Conservation (phyloP, 2,797 vertebrate species). For the Gymnoscopelus microlampas region DNA sequence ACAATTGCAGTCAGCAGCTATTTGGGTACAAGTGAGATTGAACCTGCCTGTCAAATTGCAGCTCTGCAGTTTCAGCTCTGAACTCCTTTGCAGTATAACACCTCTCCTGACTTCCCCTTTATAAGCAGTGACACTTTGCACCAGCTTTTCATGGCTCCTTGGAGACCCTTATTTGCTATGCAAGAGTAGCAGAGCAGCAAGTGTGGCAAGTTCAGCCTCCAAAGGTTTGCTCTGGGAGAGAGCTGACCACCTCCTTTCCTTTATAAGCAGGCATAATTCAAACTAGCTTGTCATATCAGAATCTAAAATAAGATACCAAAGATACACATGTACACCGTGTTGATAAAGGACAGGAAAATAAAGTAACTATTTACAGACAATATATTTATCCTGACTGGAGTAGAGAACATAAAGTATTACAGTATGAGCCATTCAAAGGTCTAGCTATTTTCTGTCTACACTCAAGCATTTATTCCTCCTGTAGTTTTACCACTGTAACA, state of each 20-base stretch:
- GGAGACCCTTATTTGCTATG: constrained; percentile 66
- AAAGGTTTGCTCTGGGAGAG: constrained; percentile 47
- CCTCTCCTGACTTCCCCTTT: constrained; percentile 61
- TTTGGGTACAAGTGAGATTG: constrained; percentile 52
- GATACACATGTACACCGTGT: constrained; percentile 9
- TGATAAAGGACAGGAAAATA: constrained; percentile 43
- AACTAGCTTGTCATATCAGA: constrained; percentile 34
- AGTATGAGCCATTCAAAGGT: constrained; percentile 59
- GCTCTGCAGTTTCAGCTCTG: constrained; percentile 56
- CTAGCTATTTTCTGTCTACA: constrained; percentile 43
- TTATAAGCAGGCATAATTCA: constrained; percentile 57
- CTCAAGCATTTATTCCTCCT: constrained; percentile 51
- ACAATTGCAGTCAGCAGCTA: constrained; percentile 67
- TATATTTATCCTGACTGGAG: constrained; percentile 40
- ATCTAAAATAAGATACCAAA: constrained; percentile 51
- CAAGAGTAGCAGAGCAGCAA: constrained; percentile 63
- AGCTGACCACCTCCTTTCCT: constrained; percentile 46
- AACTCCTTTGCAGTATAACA: constrained; percentile 44
- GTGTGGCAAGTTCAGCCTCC: constrained; percentile 58
- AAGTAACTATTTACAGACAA: constrained; percentile 53
- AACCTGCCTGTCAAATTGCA: constrained; percentile 64
- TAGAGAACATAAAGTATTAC: constrained; percentile 42
- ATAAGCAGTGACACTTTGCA: constrained; percentile 67
- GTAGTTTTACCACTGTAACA: constrained; percentile 24
- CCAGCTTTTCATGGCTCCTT: constrained; percentile 66